These are phyloP conservation scores for Horisme vitalbata DNA, from an alignment of 2,888 invertebrate species.

Conservation along the genomic window DNA sequence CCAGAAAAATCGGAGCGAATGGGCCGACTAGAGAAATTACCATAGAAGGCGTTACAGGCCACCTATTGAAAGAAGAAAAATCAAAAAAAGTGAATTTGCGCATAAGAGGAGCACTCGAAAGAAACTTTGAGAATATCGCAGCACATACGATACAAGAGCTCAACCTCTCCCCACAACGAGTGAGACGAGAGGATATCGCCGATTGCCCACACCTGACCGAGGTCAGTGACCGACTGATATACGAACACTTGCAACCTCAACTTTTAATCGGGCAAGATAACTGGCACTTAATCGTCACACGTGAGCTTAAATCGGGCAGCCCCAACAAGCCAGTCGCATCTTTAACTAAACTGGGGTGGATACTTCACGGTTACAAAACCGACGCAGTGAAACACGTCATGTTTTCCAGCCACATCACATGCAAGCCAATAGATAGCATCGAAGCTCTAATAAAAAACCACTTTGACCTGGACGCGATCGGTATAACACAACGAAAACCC, in stretches of 20 bases:
- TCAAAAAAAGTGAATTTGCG: neutral
- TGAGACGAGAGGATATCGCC: neutral
- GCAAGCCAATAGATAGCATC: neutral
- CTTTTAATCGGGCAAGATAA: conserved; percentile 11
- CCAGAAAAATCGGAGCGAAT: conserved; percentile 3
- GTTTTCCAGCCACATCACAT: neutral
- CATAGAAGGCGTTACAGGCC: conserved; percentile 10
- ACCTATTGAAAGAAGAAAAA: neutral
- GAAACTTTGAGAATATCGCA: neutral
- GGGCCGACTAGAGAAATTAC: conserved; percentile 5
- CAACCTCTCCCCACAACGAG: neutral
- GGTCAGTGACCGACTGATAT: neutral
- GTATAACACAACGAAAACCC: neutral
- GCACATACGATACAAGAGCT: conserved; percentile 6
- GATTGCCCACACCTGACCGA: neutral
- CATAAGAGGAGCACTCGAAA: neutral
- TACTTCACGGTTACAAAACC: neutral
- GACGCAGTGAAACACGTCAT: neutral
- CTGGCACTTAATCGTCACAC: conserved; percentile 6
- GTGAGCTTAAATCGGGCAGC: neutral
- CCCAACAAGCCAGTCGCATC: conserved; percentile 8
- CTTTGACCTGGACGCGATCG: conserved; percentile 7
- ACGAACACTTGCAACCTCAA: neutral
- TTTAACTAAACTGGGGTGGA: conserved; percentile 9
- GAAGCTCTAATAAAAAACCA: conserved; percentile 2